Evolutionary conservation across 2,888 invertebrate species (phyloP), one percentile per base, ranked within the genome.

Genomic region (Tricholauxania praeusta): DNA sequence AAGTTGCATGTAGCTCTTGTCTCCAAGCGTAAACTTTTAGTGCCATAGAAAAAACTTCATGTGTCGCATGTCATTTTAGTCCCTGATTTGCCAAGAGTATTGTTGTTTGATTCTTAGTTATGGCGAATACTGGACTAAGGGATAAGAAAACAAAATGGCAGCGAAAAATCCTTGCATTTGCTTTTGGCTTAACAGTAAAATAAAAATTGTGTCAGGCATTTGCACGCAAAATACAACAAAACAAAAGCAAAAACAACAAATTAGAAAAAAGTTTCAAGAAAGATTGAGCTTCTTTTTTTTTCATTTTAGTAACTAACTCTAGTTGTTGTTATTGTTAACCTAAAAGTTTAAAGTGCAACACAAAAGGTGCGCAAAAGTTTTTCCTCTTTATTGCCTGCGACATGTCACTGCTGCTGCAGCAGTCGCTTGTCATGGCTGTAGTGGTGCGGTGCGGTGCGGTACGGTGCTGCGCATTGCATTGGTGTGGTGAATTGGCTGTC

Each of bases 281-380:
- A 39, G 39, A 39, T 10, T 39, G 39, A 39, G 10, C 39, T 1
- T 5, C 32, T 39, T 39, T 10, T 39, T 39, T 39, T 39, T 10
- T 10, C 1, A 10, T 39, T 39, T 39, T 10, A 7, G 10, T 39
- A 39, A 10, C 39, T 39, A 39, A 39, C 39, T 39, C 39, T 39
- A 39, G 39, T 10, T 39, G 39, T 39, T 39, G 39, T 39, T 39
- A 10, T 39, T 39, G 39, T 39, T 39, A 62, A 52, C 64, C 51
- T 63, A 68, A 75, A 75, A 77, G 69, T 74, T 77, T 70, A 70
- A 75, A 77, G 74, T 72, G 72, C 76, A 75, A 49, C 64, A 70
- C 49, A 53, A 74, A 75, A 77, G 76, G 74, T 77, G 74, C 74
- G 70, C 72, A 72, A 75, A 76, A 76, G 73, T 75, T 76, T 74